Base-by-base conservation (phyloP, 2,113 vertebrate species). In the Sialia sialis region DNA sequence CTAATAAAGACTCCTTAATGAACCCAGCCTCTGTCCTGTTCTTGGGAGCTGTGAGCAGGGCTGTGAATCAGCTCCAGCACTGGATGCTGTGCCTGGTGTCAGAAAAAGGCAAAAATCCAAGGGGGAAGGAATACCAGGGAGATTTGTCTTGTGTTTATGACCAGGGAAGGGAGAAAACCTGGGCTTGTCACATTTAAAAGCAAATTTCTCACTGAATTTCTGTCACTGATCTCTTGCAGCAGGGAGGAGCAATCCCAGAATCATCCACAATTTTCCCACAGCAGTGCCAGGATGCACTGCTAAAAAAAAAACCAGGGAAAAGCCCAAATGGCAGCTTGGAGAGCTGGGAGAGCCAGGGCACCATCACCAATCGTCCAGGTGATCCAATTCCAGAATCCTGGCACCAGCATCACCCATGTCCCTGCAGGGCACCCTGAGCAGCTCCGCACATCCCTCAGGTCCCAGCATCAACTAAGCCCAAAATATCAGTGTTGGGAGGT, bases 111-210 rank as follows among this genome's bases (percentile, higher is more conserved):
- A n/a, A 3, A 0, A 59, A 13, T 9, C 36, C n/a, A 3, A 41
- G 30, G 0, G 4, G 29, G 44, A 10, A n/a, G 29, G 30, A 27
- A 4, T 39, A 8, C 26, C 1, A 1, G n/a, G 58, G 72, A 5
- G 4, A 5, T 0, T 0, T 0, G 2, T 21, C 18, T 1, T 1
- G 39, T 34, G 2, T 9, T 22, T 49, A 18, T 0, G 7, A 9
- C 26, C 39, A 5, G 39, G 15, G 10, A 34, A 80, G 16, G 1
- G 21, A 64, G 44, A 13, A 48, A 36, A 20, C 6, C 26, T 2
- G 6, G 59, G 41, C 2, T 17, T 5, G 7, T 30, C 36, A 2
- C 56, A 4, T 13, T 43, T 25, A 29, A 75, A 76, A 43, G 54
- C 41, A 7, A 13, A 67, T 67, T 62, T 32, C 39, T 51, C 29